These are phyloP conservation scores for Chaetodon trifasciatus DNA, from an alignment of 2,797 vertebrate species.

Conservation along the genomic window DNA sequence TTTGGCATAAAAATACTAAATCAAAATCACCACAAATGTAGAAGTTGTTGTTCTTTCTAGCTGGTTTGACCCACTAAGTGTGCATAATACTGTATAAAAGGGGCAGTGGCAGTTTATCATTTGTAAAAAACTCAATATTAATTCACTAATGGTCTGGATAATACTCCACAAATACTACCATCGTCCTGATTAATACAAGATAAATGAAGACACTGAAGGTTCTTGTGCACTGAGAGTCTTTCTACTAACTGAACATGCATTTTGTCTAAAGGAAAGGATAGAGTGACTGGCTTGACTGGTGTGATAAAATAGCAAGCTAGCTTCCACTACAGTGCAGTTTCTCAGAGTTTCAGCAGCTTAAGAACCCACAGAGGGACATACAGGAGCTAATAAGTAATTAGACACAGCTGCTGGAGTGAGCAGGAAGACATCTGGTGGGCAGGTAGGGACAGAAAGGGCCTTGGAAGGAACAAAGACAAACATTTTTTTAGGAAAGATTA, in stretches of 20 bases:
- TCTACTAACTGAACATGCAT: not conserved
- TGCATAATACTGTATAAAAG: too few relatives aligned
- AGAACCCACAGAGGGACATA: conserved; percentile 24
- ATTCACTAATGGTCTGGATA: not conserved
- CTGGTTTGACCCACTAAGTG: not conserved
- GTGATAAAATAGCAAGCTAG: conserved; percentile 11
- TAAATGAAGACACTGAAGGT: not conserved
- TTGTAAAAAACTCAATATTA: not conserved
- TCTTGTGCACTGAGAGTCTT: not conserved
- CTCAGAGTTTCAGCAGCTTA: conserved; percentile 15
- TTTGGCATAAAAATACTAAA: too few relatives aligned
- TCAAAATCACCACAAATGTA: not conserved
- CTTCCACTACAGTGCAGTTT: conserved; percentile 12
- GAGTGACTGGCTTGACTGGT: not conserved
- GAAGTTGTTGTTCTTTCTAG: not conserved
- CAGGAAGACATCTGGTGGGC: conserved; percentile 54
- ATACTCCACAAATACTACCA: not conserved
- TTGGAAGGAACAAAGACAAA: conserved; percentile 10
- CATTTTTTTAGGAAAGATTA: not conserved
- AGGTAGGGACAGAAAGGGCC: conserved; percentile 31
- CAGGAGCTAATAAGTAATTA: conserved; percentile 48
- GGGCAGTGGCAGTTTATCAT: not conserved
- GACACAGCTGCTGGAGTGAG: conserved; percentile 42
- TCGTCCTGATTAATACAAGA: not conserved
- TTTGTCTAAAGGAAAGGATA: not conserved